Conservation (phyloP, 2,888 invertebrate species). For the Stenurella melanura region DNA sequence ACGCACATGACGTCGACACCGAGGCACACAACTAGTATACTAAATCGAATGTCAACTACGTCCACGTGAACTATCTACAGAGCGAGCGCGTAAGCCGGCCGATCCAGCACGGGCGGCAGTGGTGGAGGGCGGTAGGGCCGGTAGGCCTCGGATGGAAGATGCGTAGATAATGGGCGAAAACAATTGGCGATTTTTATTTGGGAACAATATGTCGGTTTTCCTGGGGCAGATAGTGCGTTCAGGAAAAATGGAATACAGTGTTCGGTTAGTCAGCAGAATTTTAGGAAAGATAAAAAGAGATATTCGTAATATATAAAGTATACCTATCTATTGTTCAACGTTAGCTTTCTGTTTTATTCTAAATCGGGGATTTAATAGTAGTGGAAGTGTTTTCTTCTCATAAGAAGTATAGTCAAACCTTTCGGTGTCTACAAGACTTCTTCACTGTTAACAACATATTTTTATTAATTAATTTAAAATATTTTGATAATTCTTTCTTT, state of each 20-base stretch:
- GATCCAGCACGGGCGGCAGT: slow-evolving; percentile 26
- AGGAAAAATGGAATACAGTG: neutral
- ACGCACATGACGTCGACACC: slow-evolving; percentile 74
- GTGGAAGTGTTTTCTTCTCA: too few species aligned
- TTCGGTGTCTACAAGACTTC: too few species aligned
- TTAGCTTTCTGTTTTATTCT: too few species aligned
- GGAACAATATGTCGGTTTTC: neutral
- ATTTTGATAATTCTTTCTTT: too few species aligned
- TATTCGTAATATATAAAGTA: too few species aligned
- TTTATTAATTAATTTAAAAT: too few species aligned
- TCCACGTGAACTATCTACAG: slow-evolving; percentile 75
- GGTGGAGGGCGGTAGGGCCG: slow-evolving; percentile 74
- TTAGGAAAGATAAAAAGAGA: too few species aligned
- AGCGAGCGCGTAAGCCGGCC: slow-evolving; percentile 48
- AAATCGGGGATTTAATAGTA: too few species aligned
- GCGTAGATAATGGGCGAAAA: slow-evolving; percentile 23
- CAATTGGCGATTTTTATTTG: slow-evolving; percentile 1
- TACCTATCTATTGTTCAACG: too few species aligned
- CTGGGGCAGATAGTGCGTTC: too few species aligned
- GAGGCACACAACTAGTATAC: slow-evolving; percentile 64
- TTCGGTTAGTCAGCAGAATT: neutral
- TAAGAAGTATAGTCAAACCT: too few species aligned
- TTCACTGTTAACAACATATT: too few species aligned
- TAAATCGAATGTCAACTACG: slow-evolving; percentile 77
- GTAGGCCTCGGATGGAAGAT: slow-evolving; percentile 69